Conservation (phyloP, 2,797 vertebrate genomes). For the Sebastes trivittatus region DNA sequence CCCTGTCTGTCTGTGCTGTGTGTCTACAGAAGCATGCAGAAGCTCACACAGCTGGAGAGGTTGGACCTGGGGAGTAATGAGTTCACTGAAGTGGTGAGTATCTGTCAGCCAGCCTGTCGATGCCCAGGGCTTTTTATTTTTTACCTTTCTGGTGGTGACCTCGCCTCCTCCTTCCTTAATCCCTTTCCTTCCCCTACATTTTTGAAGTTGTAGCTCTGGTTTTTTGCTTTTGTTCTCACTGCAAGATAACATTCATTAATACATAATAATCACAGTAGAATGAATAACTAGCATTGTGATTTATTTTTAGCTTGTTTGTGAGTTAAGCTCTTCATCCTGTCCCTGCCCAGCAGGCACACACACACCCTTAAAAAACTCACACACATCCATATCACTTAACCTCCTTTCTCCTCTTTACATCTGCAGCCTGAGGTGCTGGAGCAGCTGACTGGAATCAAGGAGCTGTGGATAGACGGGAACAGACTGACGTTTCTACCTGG, state of each 20-base stretch:
- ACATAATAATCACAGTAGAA: neutral
- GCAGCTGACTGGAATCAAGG: slow-evolving; percentile 93
- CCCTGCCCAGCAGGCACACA: neutral
- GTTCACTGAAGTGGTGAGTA: slow-evolving; percentile 99
- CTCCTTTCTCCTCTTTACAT: slow-evolving; percentile 21
- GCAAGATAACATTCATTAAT: neutral
- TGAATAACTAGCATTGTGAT: neutral
- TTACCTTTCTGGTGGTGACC: slow-evolving; percentile 27
- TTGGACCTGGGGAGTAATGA: slow-evolving; percentile 99
- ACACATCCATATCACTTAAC: slow-evolving; percentile 4
- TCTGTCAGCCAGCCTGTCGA: slow-evolving; percentile 36
- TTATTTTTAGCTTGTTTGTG: slow-evolving; percentile 5
- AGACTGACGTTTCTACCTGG: slow-evolving; percentile 94
- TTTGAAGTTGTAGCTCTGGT: neutral
- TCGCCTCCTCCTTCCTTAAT: slow-evolving; percentile 3
- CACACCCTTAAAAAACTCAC: neutral
- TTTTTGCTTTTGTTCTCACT: neutral
- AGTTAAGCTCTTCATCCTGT: neutral
- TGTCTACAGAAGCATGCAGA: slow-evolving; percentile 94
- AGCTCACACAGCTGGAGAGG: slow-evolving; percentile 95
- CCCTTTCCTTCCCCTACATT: neutral
- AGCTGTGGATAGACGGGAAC: slow-evolving; percentile 99
- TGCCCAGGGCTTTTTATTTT: slow-evolving; percentile 19
- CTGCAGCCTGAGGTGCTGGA: slow-evolving; percentile 97
- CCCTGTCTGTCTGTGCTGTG: slow-evolving; percentile 16